These are phyloP conservation scores for Sclerodermus sp. DNA, from an alignment of 2,888 invertebrate species.

Conservation along the genomic window DNA sequence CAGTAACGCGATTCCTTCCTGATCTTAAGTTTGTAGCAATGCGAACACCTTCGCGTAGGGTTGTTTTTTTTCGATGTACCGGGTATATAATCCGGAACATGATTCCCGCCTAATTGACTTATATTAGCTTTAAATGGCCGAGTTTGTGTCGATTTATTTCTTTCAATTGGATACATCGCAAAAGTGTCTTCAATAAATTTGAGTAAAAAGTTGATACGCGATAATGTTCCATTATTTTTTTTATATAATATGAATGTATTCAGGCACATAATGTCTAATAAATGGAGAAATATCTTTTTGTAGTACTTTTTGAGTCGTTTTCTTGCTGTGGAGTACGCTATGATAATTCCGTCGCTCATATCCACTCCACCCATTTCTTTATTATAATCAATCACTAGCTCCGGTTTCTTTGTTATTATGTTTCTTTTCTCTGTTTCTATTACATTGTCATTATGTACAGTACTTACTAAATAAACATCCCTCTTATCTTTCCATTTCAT, in stretches of 20 bases:
- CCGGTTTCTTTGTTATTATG: neutral
- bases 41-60: slow-evolving; percentile 10
- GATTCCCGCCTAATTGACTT: slow-evolving; percentile 6
- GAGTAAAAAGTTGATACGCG: slow-evolving; percentile 6
- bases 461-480: too few relatives aligned
- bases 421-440: too few relatives aligned
- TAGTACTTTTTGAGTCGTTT: slow-evolving; percentile 2
- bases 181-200: slow-evolving; percentile 8
- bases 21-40: too few relatives aligned
- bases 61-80: slow-evolving; percentile 11
- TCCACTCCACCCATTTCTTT: slow-evolving; percentile 11
- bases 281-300: slow-evolving; percentile 3
- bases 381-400: slow-evolving; percentile 1
- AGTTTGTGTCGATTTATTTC: slow-evolving; percentile 8
- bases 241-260: slow-evolving; percentile 9
- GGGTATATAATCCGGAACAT: slow-evolving; percentile 14
- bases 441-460: too few relatives aligned
- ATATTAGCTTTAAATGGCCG: slow-evolving; percentile 9
- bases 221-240: slow-evolving; percentile 9
- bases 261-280: slow-evolving; percentile 8
- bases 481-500: too few relatives aligned
- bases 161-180: slow-evolving; percentile 9
- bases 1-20: too few relatives aligned
- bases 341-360: slow-evolving; percentile 4
- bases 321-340: too few relatives aligned